Evolutionary conservation across 2,113 vertebrate species (phyloP), one percentile per base, ranked within the genome.

Genomic region (Axis porcinus): DNA sequence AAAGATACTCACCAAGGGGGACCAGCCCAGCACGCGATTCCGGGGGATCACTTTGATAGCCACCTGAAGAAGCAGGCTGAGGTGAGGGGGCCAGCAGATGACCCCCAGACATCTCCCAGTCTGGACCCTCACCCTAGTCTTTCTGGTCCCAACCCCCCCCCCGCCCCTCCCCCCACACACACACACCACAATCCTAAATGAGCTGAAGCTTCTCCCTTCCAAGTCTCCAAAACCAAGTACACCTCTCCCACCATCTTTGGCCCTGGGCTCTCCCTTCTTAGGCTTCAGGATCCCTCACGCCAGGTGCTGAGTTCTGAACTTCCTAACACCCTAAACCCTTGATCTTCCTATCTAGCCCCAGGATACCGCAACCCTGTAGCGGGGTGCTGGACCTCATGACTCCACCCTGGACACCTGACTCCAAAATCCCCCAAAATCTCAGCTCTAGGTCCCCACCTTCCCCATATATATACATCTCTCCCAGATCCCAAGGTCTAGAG

Each of bases 21-120:
- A 98, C 99, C 99, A 99, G 84, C 99, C 98, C 81, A 99, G 98
- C 30, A 99, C 99, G 88, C 99, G 97, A 97, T 99, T 99, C 36
- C 98, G 98, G 62, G 98, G 97, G 12, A 99, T 98, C 97, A 99
- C 98, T 96, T 99, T 99, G n/a, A 99, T 98, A 83, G 99, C 99
- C 52, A 99, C 99, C 99, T 99, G 96, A 50, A 98, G 86, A 96
- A 96, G 62, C 89, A 30, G 21, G 55, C 55, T n/a, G 47, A 45
- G 43, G 3, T 97, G 60, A 96, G 52, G 52, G 62, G 58, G 16
- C 33, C 36, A 64, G 92, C 40, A 95, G 47, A 67, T 54, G 64
- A 97, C 64, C 74, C 67, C 47, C 45, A 47, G 30, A 16, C 2
- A 25, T 52, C 50, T 95, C 85, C 43, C 28, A 79, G 28, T 94